These are phyloP conservation scores for Phthorimaea operculella DNA, from an alignment of 1,140 invertebrate species.

Conservation along the genomic window DNA sequence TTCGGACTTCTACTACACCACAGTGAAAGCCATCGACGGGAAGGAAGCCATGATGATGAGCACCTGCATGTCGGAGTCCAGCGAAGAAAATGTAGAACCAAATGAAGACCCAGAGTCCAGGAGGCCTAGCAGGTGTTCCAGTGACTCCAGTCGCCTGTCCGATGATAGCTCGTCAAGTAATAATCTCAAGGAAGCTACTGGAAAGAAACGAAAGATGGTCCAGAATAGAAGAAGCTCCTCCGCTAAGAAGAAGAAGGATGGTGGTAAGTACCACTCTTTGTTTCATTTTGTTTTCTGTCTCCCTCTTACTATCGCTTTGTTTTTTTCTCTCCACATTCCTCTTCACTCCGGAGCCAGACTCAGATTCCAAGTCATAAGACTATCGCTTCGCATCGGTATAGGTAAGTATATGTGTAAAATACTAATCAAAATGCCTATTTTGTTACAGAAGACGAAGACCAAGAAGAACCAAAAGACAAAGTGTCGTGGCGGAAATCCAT, in stretches of 20 bases:
- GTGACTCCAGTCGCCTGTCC: slow-evolving; percentile 53
- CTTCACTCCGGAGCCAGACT: too few species aligned
- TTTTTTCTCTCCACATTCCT: too few species aligned
- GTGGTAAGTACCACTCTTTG: background rate
- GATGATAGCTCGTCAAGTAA: slow-evolving; percentile 56
- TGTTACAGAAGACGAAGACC: slow-evolving; percentile 36
- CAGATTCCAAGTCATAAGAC: too few species aligned
- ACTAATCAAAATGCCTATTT: background rate
- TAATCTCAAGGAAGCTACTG: slow-evolving; percentile 32
- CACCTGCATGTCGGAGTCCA: slow-evolving; percentile 24
- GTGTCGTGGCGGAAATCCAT: slow-evolving; percentile 14
- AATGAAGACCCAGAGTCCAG: slow-evolving; percentile 41
- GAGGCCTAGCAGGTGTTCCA: slow-evolving; percentile 54
- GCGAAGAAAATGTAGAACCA: slow-evolving; percentile 30
- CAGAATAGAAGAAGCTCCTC: slow-evolving; percentile 26
- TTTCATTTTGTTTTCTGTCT: too few species aligned
- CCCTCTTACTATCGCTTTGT: too few species aligned
- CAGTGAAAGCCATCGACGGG: slow-evolving; percentile 54
- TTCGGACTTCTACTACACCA: slow-evolving; percentile 54
- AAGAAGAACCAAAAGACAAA: slow-evolving; percentile 16
- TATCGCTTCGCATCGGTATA: too few species aligned
- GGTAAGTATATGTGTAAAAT: too few species aligned
- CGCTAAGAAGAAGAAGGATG: slow-evolving; percentile 40
- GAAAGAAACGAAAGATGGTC: slow-evolving; percentile 47
- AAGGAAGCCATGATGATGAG: slow-evolving; percentile 27